Evolutionary conservation across 2,113 vertebrate genomes (phyloP).

Genomic region (Neodontobutis hainanensis): DNA sequence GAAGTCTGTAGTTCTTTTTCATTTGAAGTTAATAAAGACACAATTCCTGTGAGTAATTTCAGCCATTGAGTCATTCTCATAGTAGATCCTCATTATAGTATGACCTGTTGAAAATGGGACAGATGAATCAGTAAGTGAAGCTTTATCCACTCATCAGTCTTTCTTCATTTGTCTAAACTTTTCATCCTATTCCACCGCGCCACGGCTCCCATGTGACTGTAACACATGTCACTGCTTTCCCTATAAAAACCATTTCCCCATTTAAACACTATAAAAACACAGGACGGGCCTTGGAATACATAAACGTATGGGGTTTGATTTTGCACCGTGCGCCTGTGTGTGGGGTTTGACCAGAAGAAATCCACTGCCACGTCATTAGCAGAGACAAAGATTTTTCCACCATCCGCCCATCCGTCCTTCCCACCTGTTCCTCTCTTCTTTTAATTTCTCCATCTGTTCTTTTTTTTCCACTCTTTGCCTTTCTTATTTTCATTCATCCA

Average conservation of each 20-base stretch:
- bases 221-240: slow-evolving; percentile 63
- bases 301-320: slow-evolving; percentile 69
- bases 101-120: neutral
- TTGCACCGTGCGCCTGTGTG: slow-evolving; percentile 66
- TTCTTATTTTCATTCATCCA: slow-evolving; percentile 43
- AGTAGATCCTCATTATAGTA: slow-evolving; percentile 25
- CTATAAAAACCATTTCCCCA: slow-evolving; percentile 63
- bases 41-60: slow-evolving; percentile 35
- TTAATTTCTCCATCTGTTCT: slow-evolving; percentile 76
- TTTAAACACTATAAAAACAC: slow-evolving; percentile 67
- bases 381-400: slow-evolving; percentile 70
- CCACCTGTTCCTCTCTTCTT: slow-evolving; percentile 72
- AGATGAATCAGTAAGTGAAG: neutral
- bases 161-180: neutral
- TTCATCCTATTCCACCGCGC: neutral
- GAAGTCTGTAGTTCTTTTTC: slow-evolving; percentile 16
- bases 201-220: slow-evolving; percentile 75
- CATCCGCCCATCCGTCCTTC: slow-evolving; percentile 61
- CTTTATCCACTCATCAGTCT: neutral
- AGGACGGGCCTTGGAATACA: slow-evolving; percentile 59
- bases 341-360: slow-evolving; percentile 60
- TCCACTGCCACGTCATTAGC: slow-evolving; percentile 72
- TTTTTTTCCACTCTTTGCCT: slow-evolving; percentile 51
- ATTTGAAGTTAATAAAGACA: slow-evolving; percentile 50
- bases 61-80: slow-evolving; percentile 41